Evolutionary conservation across 2,888 invertebrate genomes (phyloP).

Genomic region (Prosapia bicincta): DNA sequence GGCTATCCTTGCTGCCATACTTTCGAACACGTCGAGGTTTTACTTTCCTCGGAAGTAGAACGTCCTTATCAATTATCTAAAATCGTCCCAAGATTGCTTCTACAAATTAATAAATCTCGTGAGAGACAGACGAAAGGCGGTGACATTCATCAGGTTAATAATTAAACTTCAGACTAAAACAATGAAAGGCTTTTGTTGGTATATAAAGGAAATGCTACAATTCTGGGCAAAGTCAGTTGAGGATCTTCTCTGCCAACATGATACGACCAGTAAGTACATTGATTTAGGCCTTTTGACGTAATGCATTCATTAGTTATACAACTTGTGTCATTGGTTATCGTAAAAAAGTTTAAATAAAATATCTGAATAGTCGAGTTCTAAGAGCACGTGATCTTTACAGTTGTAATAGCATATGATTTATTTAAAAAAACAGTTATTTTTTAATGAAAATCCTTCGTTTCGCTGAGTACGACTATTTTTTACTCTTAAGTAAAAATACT

Average conservation of each 20-base stretch:
- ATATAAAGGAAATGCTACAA: neutral
- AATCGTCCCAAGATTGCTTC: neutral
- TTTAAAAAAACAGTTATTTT: too few species aligned
- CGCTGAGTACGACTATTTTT: too few species aligned
- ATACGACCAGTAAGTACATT: neutral
- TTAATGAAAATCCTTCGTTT: too few species aligned
- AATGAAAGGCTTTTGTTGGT: neutral
- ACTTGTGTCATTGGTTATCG: too few species aligned
- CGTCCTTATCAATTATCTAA: neutral
- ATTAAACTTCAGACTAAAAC: neutral
- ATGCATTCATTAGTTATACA: too few species aligned
- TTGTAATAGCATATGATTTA: too few species aligned
- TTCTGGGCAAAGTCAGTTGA: neutral
- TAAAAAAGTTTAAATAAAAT: too few species aligned
- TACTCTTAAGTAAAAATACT: too few species aligned
- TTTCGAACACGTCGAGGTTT: neutral
- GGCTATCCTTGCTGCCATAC: neutral
- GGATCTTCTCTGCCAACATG: neutral
- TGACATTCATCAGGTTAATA: neutral
- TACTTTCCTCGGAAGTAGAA: neutral
- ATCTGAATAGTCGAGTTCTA: too few species aligned
- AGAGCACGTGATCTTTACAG: too few species aligned
- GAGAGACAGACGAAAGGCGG: neutral
- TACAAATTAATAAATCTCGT: neutral
- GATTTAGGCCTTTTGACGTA: too few species aligned